Percentiles rank a stretch among this genome's conserved stretches.
These are phyloP conservation scores for Aselliscus stoliczkanus DNA, from an alignment of 2,797 vertebrate genomes.

Conservation along the genomic window DNA sequence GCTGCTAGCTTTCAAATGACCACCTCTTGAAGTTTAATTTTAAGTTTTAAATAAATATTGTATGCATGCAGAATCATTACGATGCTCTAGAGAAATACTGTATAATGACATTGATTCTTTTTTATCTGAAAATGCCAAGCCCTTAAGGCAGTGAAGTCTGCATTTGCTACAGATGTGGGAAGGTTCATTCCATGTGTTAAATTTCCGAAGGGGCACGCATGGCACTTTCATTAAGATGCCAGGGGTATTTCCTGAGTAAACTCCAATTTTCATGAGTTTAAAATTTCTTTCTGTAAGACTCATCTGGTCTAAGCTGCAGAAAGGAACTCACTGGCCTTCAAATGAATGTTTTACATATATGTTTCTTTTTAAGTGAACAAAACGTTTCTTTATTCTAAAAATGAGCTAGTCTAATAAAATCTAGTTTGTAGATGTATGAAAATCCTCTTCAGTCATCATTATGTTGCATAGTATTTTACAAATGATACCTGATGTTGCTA, in stretches of 20 bases:
- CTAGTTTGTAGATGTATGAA: background rate
- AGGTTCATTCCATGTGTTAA: constrained; percentile 77
- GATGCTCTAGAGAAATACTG: constrained; percentile 85
- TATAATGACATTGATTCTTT: constrained; percentile 88
- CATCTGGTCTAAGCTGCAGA: background rate
- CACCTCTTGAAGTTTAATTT: constrained; percentile 93
- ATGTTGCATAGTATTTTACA: background rate
- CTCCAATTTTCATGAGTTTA: constrained; percentile 68
- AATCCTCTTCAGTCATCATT: background rate
- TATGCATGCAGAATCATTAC: constrained; percentile 93
- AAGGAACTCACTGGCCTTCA: background rate
- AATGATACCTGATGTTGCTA: background rate
- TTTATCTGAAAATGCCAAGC: constrained; percentile 88
- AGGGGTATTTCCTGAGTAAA: constrained; percentile 63
- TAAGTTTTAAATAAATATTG: constrained; percentile 98
- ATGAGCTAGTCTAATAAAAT: background rate
- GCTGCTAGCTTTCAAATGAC: constrained; percentile 95
- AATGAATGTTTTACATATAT: background rate
- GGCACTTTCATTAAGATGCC: constrained; percentile 59
- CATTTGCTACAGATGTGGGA: constrained; percentile 75
- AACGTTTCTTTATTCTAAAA: background rate
- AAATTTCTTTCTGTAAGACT: constrained; percentile 49
- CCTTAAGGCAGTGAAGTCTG: constrained; percentile 78
- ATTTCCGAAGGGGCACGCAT: constrained; percentile 66
- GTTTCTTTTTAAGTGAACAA: background rate